A percentile compares a stretch with the other conserved stretches of the same genome.
phyloP scores from a whole-genome alignment of 2,888 invertebrate species.

The Drosophila nr. fundita region DNA sequence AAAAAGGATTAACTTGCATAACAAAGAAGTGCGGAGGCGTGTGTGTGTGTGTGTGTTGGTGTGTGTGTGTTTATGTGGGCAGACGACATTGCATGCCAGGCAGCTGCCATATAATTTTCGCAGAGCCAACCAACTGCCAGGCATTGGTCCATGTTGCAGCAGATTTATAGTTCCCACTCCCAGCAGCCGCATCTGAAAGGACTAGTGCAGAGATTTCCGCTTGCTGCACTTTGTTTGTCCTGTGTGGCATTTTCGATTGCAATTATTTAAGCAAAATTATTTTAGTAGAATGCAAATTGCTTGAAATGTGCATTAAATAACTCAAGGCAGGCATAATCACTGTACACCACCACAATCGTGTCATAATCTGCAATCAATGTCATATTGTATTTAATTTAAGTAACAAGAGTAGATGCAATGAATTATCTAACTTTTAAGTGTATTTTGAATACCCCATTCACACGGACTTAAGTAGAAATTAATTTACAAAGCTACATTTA shows the following conservation, averaged over 20 bases:
- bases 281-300: constrained; percentile 34
- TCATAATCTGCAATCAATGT: background rate
- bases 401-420: background rate
- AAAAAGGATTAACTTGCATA: constrained; percentile 80
- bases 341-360: constrained; percentile 1
- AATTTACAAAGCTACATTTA: background rate
- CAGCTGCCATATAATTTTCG: constrained; percentile 71
- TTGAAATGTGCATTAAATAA: constrained; percentile 36
- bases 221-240: constrained; percentile 45
- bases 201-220: constrained; percentile 26
- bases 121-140: constrained; percentile 60
- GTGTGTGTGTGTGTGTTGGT: constrained; percentile 6
- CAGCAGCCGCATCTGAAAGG: background rate
- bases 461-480: background rate
- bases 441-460: background rate
- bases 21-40: constrained; percentile 62
- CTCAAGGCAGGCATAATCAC: constrained; percentile 7
- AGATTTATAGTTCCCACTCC: constrained; percentile 62
- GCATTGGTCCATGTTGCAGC: constrained; percentile 66
- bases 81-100: constrained; percentile 45
- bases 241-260: constrained; percentile 33
- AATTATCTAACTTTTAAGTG: background rate
- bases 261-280: constrained; percentile 58
- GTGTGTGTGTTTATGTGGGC: constrained; percentile 31
- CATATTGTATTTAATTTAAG: background rate